Conservation (phyloP, 1,140 invertebrate genomes). For the Chironomus tepperi region DNA sequence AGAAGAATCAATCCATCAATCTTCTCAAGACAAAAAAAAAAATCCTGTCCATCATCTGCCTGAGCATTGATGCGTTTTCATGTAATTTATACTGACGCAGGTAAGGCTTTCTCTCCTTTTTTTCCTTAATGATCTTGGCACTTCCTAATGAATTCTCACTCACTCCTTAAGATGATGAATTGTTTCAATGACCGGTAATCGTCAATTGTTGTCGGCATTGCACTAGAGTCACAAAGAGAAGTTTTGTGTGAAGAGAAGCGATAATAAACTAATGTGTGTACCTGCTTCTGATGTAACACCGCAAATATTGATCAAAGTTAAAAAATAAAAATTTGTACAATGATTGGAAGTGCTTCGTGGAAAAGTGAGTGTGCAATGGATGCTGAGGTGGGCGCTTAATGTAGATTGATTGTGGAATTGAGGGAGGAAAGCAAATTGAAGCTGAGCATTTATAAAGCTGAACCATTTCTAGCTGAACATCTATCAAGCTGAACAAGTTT, state of each 20-base stretch:
- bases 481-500: too few relatives aligned
- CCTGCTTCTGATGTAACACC: slow-evolving; percentile 21
- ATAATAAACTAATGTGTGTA: background rate
- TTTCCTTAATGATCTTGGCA: slow-evolving; percentile 3
- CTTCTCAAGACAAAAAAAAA: background rate
- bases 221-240: too few relatives aligned
- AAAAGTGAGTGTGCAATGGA: too few relatives aligned
- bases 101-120: background rate
- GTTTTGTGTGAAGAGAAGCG: background rate
- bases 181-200: background rate
- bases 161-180: slow-evolving; percentile 1
- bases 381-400: too few relatives aligned
- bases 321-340: background rate
- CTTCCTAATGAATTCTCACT: background rate
- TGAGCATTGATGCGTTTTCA: background rate
- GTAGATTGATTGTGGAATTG: too few relatives aligned
- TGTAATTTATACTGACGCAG: background rate
- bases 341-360: background rate
- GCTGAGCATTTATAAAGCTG: too few relatives aligned
- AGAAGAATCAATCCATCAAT: too few relatives aligned
- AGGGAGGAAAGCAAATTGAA: too few relatives aligned
- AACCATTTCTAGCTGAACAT: too few relatives aligned
- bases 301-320: background rate
- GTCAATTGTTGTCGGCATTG: too few relatives aligned
- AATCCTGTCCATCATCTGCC: background rate